Evolutionary conservation across 1,140 invertebrate species (phyloP), one percentile per base, ranked within the genome.

Genomic region (Trissolcus basalis): DNA sequence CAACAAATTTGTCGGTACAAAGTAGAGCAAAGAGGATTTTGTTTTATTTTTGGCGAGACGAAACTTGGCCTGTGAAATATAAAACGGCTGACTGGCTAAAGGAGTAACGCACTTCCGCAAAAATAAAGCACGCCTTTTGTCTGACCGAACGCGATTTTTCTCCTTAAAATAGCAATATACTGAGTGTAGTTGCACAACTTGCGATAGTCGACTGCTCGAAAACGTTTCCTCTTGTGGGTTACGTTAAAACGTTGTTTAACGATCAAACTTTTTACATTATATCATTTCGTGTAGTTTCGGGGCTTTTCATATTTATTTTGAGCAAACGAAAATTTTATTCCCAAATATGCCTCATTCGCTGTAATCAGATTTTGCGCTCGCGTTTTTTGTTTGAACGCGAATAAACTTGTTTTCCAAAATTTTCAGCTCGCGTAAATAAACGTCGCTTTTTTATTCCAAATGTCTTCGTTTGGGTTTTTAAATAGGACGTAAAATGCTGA

Each of bases 91-190:
- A 15, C 44, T 35, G 51, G 44, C 48, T 45, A 27, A 58, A 68
- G 51, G 51, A 56, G 59, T 58, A 72, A 72, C 60, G 60, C 53
- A 63, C 53, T 63, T 51, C 35, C 54, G 35, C 15, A 39, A 58
- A 64, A 71, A 56, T 71, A 56, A 72, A 64, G 51, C 47, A 36
- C 44, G 60, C 43, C 47, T 54, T 63, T 59, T 72, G 69, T 72
- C 69, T 44, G 69, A 72, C 59, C 54, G 14, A 72, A 64, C 48
- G 54, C 45, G 60, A 64, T 72, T 64, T 72, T 72, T 72, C 69
- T 72, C 60, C 60, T 72, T 64, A 72, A 72, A 72, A 64, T 59
- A 64, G 60, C 69, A 72, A 72, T 72, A 72, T 54, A 19, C 69
- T 60, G 48, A 64, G 69, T 64, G 55, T 41, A 59, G 32, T 72